Conservation (phyloP, 2,888 invertebrate species). For the Eupithecia centaureata region DNA sequence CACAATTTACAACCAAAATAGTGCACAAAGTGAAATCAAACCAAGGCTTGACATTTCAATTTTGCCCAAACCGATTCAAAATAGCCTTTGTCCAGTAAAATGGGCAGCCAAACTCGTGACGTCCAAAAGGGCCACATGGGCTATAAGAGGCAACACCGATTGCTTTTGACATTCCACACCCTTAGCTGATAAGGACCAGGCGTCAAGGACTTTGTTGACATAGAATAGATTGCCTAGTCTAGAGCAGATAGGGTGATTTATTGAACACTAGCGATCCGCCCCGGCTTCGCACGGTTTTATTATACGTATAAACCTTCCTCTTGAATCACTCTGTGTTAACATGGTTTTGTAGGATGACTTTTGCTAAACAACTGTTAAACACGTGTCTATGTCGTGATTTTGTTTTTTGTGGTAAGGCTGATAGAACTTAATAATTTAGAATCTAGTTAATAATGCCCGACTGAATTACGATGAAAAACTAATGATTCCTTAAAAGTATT, state of each 20-base stretch:
- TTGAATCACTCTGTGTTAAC: too few species aligned
- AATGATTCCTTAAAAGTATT: neutral
- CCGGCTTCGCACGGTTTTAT: too few species aligned
- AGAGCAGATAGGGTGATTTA: neutral
- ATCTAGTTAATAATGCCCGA: too few species aligned
- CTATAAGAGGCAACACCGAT: slow-evolving; percentile 30
- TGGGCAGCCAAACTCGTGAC: slow-evolving; percentile 44
- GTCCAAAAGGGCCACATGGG: slow-evolving; percentile 37
- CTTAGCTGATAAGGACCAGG: slow-evolving; percentile 39
- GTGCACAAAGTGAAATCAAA: slow-evolving; percentile 3
- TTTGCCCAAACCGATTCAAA: slow-evolving; percentile 34
- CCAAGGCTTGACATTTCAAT: slow-evolving; percentile 37
- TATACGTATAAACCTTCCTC: too few species aligned
- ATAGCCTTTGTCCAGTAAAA: slow-evolving; percentile 43
- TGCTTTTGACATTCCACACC: slow-evolving; percentile 46
- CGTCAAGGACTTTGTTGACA: slow-evolving; percentile 42
- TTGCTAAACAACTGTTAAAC: too few species aligned
- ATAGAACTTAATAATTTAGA: too few species aligned
- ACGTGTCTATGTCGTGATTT: too few species aligned
- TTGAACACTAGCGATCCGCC: too few species aligned
- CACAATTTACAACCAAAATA: neutral
- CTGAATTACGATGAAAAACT: neutral
- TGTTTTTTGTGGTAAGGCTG: too few species aligned
- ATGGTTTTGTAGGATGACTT: too few species aligned
- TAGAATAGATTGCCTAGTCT: slow-evolving; percentile 36